A percentile compares a stretch with the other conserved stretches of the same genome.
Conservation (phyloP, 2,113 vertebrate genomes). For the Patagioenas fasciata region DNA sequence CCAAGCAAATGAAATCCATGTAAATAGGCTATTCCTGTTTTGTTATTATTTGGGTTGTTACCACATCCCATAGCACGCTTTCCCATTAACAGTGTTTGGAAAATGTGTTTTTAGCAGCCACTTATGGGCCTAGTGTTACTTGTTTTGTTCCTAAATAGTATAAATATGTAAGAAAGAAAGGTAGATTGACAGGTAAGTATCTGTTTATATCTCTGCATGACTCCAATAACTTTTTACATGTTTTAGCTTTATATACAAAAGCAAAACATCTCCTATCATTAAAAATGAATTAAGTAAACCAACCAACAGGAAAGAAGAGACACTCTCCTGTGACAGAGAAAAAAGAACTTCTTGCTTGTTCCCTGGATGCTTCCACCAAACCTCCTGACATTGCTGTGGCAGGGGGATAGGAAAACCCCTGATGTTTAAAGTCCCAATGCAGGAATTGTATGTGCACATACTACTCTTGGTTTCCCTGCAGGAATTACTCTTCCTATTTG, state of each 20-base stretch:
- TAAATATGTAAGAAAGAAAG: neutral
- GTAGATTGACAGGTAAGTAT: neutral
- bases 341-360: neutral
- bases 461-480: neutral
- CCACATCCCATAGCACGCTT: constrained; percentile 27
- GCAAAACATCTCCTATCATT: neutral
- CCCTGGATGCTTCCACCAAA: neutral
- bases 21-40: neutral
- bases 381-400: neutral
- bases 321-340: neutral
- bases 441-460: neutral
- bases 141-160: neutral
- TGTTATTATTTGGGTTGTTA: neutral
- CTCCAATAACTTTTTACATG: neutral
- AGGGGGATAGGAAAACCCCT: neutral
- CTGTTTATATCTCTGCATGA: neutral
- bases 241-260: neutral
- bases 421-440: neutral
- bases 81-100: neutral
- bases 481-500: neutral
- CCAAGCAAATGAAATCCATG: constrained; percentile 27
- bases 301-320: neutral
- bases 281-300: neutral
- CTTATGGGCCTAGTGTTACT: neutral
- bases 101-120: neutral